Evolutionary conservation across 2,888 invertebrate genomes (phyloP).

Genomic region (Vanessa cardui): DNA sequence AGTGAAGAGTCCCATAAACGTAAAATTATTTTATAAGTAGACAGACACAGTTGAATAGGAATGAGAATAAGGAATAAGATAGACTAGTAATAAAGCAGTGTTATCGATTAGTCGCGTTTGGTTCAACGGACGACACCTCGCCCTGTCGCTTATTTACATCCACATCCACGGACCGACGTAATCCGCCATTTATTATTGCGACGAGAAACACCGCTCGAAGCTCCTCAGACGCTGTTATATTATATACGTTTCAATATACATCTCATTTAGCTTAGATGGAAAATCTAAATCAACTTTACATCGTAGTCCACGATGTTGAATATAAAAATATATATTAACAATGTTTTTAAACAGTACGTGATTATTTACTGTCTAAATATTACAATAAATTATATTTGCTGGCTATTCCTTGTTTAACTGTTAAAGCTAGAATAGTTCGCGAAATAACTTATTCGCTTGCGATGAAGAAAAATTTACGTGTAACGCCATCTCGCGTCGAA

Average conservation of each 20-base stretch:
- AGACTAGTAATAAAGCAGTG: constrained; percentile 55
- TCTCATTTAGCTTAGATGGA: background rate
- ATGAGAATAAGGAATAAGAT: constrained; percentile 26
- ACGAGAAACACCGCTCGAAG: constrained; percentile 19
- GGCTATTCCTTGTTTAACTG: background rate
- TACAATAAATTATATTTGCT: background rate
- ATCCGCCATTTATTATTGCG: constrained; percentile 38
- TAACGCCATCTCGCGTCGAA: constrained; percentile 69
- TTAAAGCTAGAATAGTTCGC: background rate
- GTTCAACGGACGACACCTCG: constrained; percentile 56
- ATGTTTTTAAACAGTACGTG: too few species aligned
- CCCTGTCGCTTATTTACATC: constrained; percentile 39
- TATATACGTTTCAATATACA: constrained; percentile 1
- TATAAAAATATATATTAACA: too few species aligned
- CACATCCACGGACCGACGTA: constrained; percentile 33
- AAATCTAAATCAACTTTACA: constrained; percentile 3
- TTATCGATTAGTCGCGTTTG: constrained; percentile 66
- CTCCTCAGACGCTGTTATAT: constrained; percentile 17
- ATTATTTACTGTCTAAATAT: background rate
- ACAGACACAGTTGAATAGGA: constrained; percentile 13
- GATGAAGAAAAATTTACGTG: constrained; percentile 30
- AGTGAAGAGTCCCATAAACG: too few species aligned
- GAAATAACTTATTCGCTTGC: background rate
- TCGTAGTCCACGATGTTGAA: background rate
- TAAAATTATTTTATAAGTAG: background rate